These are phyloP conservation scores for Galerucella nymphaeae DNA, from an alignment of 2,888 invertebrate species.

Conservation along the genomic window DNA sequence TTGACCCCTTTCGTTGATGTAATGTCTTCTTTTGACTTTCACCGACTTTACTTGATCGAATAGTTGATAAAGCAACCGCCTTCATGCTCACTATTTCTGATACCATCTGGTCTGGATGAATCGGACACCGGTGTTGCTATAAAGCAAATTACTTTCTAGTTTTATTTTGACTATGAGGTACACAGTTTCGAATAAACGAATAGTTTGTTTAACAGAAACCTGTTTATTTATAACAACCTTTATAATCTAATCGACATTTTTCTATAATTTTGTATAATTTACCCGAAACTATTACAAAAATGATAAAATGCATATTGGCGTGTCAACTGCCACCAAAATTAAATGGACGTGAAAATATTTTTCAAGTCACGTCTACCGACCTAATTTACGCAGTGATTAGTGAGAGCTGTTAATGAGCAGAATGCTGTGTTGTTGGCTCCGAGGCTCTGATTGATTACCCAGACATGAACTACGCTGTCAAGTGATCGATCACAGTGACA, in stretches of 20 bases:
- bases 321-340: constrained; percentile 42
- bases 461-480: constrained; percentile 57
- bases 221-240: too few species aligned
- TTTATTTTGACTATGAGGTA: constrained; percentile 12
- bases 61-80: constrained; percentile 58
- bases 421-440: constrained; percentile 45
- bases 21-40: constrained; percentile 66
- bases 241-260: constrained; percentile 6
- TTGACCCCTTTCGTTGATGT: constrained; percentile 66
- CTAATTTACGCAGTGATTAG: constrained; percentile 51
- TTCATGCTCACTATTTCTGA: constrained; percentile 42
- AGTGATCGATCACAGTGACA: constrained; percentile 59
- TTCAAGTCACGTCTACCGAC: constrained; percentile 45
- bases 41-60: constrained; percentile 52
- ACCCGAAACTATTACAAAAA: constrained; percentile 26
- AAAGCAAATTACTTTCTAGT: constrained; percentile 44
- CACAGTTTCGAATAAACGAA: too few species aligned
- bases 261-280: constrained; percentile 18
- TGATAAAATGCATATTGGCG: constrained; percentile 37
- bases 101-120: constrained; percentile 38
- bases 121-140: constrained; percentile 23
- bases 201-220: too few species aligned
- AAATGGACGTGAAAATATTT: constrained; percentile 49
- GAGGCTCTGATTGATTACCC: constrained; percentile 57
- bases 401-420: constrained; percentile 55